Conservation (phyloP, 2,797 vertebrate genomes). For the Diceros bicornis region DNA sequence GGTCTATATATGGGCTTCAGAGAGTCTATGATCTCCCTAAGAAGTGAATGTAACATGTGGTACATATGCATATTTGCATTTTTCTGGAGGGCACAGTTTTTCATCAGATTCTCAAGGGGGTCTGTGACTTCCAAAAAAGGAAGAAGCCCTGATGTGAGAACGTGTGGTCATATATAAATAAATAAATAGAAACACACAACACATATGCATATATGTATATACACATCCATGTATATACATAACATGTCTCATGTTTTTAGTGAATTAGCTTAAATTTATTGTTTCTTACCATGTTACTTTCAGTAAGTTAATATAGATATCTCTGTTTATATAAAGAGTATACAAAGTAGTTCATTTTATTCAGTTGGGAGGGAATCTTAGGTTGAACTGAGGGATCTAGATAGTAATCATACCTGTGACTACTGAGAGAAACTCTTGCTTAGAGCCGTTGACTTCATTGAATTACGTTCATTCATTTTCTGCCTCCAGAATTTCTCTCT, state of each 20-base stretch:
- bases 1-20: neutral
- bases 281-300: neutral
- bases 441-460: neutral
- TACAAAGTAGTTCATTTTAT: neutral
- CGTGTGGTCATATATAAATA: neutral
- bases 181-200: neutral
- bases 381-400: neutral
- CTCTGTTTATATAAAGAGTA: neutral
- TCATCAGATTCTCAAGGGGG: neutral
- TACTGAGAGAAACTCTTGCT: neutral
- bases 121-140: neutral
- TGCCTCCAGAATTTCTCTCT: neutral
- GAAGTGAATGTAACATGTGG: slow-evolving; percentile 25
- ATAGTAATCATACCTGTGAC: neutral
- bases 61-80: neutral
- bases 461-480: neutral
- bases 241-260: neutral
- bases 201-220: neutral
- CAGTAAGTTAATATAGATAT: neutral
- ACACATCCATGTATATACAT: neutral
- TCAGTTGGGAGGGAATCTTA: neutral
- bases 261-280: slow-evolving; percentile 15
- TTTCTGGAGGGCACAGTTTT: neutral
- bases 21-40: neutral
- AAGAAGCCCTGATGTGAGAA: neutral